Evolutionary conservation across 2,113 vertebrate genomes (phyloP).

Genomic region (Xenopus laevis): DNA sequence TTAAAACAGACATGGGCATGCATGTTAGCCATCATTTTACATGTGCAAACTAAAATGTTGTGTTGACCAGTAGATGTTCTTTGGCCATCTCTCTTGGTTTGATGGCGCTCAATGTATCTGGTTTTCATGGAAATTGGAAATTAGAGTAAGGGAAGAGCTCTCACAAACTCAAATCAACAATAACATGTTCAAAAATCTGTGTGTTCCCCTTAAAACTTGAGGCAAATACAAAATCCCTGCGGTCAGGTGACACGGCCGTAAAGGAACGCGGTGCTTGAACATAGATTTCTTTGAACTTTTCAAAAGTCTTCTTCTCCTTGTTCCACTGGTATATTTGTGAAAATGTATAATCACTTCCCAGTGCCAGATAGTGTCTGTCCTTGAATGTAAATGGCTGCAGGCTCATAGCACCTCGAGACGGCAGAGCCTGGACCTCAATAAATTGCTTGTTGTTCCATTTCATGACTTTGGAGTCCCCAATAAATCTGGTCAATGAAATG

Average conservation of each 20-base stretch:
- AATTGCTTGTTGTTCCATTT: slow-evolving; percentile 89
- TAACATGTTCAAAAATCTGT: slow-evolving; percentile 91
- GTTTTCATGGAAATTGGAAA: background rate
- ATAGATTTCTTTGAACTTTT: slow-evolving; percentile 92
- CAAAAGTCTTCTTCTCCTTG: slow-evolving; percentile 76
- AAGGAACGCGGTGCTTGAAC: slow-evolving; percentile 94
- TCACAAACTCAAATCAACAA: slow-evolving; percentile 92
- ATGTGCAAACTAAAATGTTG: slow-evolving; percentile 29
- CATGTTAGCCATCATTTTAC: slow-evolving; percentile 61
- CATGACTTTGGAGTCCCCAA: slow-evolving; percentile 93
- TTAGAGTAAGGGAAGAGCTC: background rate
- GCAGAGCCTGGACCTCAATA: slow-evolving; percentile 87
- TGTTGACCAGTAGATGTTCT: background rate
- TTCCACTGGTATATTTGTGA: slow-evolving; percentile 96
- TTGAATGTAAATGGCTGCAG: slow-evolving; percentile 91
- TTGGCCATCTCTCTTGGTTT: too few species aligned
- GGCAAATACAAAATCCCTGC: slow-evolving; percentile 92
- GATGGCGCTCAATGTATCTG: background rate
- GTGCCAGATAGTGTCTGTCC: slow-evolving; percentile 83
- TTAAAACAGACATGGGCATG: slow-evolving; percentile 57
- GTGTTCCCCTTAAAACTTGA: slow-evolving; percentile 97
- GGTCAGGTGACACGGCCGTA: slow-evolving; percentile 89
- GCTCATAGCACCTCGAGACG: slow-evolving; percentile 92
- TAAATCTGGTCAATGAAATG: slow-evolving; percentile 89
- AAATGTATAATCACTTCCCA: slow-evolving; percentile 97